These are phyloP conservation scores for Anas platyrhynchos DNA, from an alignment of 2,113 vertebrate genomes.

Conservation along the genomic window DNA sequence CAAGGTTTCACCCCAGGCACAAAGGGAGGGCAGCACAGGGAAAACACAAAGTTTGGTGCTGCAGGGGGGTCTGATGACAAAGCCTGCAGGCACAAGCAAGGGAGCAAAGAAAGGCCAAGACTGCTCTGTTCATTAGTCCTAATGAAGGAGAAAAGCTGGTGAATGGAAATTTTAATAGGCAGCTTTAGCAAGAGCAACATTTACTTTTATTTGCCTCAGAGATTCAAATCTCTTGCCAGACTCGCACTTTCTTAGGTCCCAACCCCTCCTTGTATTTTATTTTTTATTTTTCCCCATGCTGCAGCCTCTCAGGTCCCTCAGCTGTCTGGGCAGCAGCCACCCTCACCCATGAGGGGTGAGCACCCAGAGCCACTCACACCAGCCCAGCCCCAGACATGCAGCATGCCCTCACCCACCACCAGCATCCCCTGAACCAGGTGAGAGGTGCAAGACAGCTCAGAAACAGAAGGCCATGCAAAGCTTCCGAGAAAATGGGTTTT, in stretches of 20 bases:
- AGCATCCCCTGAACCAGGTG: too few species aligned
- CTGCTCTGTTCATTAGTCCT: not conserved
- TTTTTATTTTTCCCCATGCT: fast-evolving
- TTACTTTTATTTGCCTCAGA: not conserved
- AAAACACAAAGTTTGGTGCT: too few species aligned
- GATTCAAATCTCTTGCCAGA: not conserved
- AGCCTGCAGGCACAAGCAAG: too few species aligned
- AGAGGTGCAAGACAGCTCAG: too few species aligned
- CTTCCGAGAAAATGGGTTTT: not conserved
- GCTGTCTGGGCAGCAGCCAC: not conserved
- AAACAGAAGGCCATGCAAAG: too few species aligned
- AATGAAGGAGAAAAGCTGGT: not conserved
- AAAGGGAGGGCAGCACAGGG: too few species aligned
- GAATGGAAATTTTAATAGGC: not conserved
- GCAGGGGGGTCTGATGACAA: too few species aligned
- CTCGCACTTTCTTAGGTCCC: not conserved
- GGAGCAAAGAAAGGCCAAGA: too few species aligned
- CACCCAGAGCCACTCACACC: too few species aligned
- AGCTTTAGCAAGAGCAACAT: not conserved
- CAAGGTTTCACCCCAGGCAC: too few species aligned
- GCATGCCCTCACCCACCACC: too few species aligned
- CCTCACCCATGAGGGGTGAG: not conserved
- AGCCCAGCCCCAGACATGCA: too few species aligned
- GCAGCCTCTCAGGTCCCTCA: not conserved
- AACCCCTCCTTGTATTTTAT: fast-evolving